Conservation (phyloP, 2,797 vertebrate genomes). For the Denticeps clupeoides region DNA sequence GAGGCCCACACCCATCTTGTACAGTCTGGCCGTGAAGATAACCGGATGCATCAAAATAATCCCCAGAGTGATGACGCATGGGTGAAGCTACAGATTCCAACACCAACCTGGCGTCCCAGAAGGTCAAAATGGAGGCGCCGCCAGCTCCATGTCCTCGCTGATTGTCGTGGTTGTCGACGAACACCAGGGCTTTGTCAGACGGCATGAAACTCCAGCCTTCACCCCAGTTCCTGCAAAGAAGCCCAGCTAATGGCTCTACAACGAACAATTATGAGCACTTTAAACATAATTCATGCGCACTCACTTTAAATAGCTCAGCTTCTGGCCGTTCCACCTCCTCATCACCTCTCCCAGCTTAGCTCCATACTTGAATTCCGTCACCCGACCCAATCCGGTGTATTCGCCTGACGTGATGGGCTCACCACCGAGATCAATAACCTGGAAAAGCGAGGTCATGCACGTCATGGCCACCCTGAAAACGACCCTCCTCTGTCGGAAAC, state of each 20-base stretch:
- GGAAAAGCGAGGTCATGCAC: not conserved
- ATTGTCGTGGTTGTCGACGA: conserved; percentile 91
- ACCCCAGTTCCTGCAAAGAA: conserved; percentile 75
- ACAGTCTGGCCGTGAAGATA: too few relatives aligned
- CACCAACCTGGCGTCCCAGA: conserved; percentile 90
- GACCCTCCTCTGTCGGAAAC: too few relatives aligned
- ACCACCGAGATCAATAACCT: conserved; percentile 86
- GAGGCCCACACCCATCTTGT: conserved; percentile 81
- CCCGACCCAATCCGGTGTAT: conserved; percentile 70
- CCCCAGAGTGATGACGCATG: too few relatives aligned
- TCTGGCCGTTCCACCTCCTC: conserved; percentile 79
- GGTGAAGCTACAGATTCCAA: too few relatives aligned
- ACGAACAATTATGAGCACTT: not conserved
- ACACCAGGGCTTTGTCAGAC: conserved; percentile 70
- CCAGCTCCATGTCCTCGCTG: conserved; percentile 85
- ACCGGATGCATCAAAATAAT: too few relatives aligned
- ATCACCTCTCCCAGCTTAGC: conserved; percentile 73
- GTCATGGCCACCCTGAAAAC: too few relatives aligned
- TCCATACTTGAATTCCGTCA: conserved; percentile 89
- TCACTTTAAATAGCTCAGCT: conserved; percentile 76
- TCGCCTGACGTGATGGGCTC: conserved; percentile 58
- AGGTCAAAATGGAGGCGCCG: conserved; percentile 72
- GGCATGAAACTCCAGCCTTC: conserved; percentile 86
- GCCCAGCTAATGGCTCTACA: not conserved
- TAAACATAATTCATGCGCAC: not conserved